Percentiles rank a stretch among this genome's conserved stretches.
Conservation (phyloP, 2,113 vertebrate species). For the Scatophagus argus region DNA sequence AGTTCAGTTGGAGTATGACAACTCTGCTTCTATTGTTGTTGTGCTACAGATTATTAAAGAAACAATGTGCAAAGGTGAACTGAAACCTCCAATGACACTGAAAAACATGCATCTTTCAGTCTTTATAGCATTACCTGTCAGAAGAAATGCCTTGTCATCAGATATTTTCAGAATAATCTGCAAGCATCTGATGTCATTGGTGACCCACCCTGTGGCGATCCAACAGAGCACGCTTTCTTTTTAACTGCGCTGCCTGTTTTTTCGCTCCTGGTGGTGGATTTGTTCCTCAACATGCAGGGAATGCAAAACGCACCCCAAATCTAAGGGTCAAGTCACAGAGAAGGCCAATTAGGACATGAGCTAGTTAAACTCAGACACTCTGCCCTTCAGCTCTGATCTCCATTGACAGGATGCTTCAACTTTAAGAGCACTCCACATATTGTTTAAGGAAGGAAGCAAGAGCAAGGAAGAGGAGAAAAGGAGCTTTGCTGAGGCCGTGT, state of each 20-base stretch:
- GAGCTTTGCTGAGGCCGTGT: background rate
- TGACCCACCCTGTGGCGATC: conserved; percentile 48
- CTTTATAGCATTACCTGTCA: conserved; percentile 32
- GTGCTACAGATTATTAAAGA: conserved; percentile 4
- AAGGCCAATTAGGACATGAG: conserved; percentile 54
- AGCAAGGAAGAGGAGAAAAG: background rate
- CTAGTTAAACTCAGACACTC: conserved; percentile 72
- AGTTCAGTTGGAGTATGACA: conserved; percentile 44
- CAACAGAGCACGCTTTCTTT: conserved; percentile 21
- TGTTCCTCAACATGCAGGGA: conserved; percentile 54
- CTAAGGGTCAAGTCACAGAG: conserved; percentile 42
- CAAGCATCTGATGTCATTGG: conserved; percentile 19
- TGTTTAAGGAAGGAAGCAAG: conserved; percentile 29
- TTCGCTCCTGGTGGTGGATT: conserved; percentile 41
- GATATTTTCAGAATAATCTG: conserved; percentile 41
- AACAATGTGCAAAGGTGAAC: background rate
- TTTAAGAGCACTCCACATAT: conserved; percentile 21
- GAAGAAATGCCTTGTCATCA: conserved; percentile 12
- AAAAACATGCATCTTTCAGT: background rate
- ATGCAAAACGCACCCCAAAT: conserved; percentile 59
- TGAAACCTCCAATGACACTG: conserved; percentile 9
- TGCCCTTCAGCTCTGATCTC: conserved; percentile 57
- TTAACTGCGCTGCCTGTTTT: conserved; percentile 42
- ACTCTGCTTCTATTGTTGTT: conserved; percentile 12
- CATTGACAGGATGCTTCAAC: conserved; percentile 31